Conservation (phyloP, 2,888 invertebrate genomes). For the Ernsta delagoae region DNA sequence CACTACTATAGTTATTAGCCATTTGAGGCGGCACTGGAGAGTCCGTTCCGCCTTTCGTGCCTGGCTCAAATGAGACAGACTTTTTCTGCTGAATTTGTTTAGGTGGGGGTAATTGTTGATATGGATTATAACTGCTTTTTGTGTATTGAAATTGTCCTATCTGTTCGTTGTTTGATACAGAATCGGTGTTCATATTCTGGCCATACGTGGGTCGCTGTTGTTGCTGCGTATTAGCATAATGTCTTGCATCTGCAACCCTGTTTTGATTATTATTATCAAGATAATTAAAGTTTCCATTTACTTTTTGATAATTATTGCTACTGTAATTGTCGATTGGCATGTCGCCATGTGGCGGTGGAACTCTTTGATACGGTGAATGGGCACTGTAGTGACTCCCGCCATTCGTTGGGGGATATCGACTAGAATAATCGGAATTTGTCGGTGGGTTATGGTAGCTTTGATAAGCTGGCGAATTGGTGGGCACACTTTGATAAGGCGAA, state of each 20-base stretch:
- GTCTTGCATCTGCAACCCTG: conserved; percentile 59
- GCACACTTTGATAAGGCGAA: conserved; percentile 78
- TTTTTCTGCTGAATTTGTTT: conserved; percentile 87
- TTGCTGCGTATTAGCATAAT: conserved; percentile 66
- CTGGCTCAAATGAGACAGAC: conserved; percentile 89
- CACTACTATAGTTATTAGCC: conserved; percentile 59
- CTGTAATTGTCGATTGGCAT: conserved; percentile 66
- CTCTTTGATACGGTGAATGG: conserved; percentile 85
- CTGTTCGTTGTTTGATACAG: conserved; percentile 53
- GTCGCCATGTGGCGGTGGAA: conserved; percentile 85
- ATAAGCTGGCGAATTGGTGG: conserved; percentile 76
- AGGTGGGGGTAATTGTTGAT: conserved; percentile 86
- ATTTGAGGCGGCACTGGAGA: conserved; percentile 75
- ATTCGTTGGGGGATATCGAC: conserved; percentile 74
- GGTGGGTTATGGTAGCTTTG: conserved; percentile 81
- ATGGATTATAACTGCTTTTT: conserved; percentile 80
- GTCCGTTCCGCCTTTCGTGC: conserved; percentile 87
- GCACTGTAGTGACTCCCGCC: conserved; percentile 64
- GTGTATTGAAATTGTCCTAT: conserved; percentile 62
- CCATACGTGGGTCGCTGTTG: conserved; percentile 72
- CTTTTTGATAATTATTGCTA: conserved; percentile 68
- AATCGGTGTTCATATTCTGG: conserved; percentile 62
- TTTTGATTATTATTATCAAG: conserved; percentile 60
- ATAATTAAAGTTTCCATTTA: conserved; percentile 66
- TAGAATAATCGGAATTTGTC: conserved; percentile 80